A percentile compares a stretch with the other conserved stretches of the same genome.
Conservation (phyloP, 2,113 vertebrate genomes). For the Pao palembangensis region DNA sequence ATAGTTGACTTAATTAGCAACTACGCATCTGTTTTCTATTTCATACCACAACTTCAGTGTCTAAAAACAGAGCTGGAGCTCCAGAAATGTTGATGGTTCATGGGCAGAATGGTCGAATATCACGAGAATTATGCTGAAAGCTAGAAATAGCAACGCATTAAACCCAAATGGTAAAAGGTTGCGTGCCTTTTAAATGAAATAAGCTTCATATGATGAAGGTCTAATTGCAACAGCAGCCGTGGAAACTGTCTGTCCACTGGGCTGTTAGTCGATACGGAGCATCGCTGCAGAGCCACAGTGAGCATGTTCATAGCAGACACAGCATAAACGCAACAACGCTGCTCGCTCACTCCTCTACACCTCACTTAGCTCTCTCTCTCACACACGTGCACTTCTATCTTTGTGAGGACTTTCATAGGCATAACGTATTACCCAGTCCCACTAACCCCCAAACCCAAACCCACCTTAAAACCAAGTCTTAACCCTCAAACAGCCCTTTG, state of each 20-base stretch:
- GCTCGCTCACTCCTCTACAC: conserved; percentile 24
- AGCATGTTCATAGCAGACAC: conserved; percentile 22
- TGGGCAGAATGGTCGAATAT: conserved; percentile 36
- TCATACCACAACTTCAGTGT: conserved; percentile 14
- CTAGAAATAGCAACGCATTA: conserved; percentile 44
- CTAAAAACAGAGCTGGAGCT: conserved; percentile 29
- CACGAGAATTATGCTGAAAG: conserved; percentile 55
- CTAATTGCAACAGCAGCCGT: conserved; percentile 46
- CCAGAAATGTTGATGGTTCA: conserved; percentile 30
- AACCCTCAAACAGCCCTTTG: too few relatives aligned
- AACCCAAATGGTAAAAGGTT: conserved; percentile 43
- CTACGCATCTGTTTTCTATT: conserved; percentile 49
- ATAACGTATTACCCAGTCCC: too few relatives aligned
- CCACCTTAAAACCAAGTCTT: too few relatives aligned
- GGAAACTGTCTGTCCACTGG: conserved; percentile 45
- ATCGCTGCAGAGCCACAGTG: conserved; percentile 2
- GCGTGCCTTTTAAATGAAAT: conserved; percentile 57
- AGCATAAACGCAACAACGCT: conserved; percentile 45
- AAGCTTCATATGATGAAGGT: conserved; percentile 38
- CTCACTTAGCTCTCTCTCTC: conserved; percentile 29
- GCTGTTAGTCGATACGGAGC: conserved; percentile 21
- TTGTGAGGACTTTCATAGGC: too few relatives aligned
- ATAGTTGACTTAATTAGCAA: conserved; percentile 37
- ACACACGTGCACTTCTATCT: not conserved
- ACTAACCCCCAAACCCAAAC: too few relatives aligned